phyloP scores from a whole-genome alignment of 2,797 vertebrate genomes.

The Periophthalmus magnuspinnatus region DNA sequence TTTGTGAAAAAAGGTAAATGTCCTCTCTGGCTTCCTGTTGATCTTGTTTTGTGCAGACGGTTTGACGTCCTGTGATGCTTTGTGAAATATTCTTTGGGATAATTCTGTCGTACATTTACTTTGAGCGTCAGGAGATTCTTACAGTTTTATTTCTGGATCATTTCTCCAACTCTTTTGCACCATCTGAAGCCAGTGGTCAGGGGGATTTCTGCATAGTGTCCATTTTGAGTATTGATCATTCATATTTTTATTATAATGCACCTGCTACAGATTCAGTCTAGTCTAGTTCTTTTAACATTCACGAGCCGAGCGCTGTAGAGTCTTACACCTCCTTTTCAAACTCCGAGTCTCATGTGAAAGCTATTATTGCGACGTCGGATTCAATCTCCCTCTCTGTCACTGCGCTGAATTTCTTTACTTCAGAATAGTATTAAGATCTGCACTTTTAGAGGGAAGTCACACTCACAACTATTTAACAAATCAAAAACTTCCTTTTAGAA shows the following conservation, averaged over 20 bases:
- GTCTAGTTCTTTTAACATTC: background rate
- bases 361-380: constrained; percentile 1
- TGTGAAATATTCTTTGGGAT: background rate
- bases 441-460: background rate
- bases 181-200: background rate
- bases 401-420: background rate
- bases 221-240: background rate
- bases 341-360: background rate
- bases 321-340: background rate
- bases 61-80: background rate
- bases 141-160: background rate
- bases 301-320: background rate
- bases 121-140: background rate
- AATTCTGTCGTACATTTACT: no score
- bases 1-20: background rate
- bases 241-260: background rate
- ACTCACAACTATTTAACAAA: background rate
- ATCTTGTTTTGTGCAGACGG: background rate
- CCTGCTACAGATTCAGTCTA: background rate
- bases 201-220: background rate
- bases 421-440: background rate
- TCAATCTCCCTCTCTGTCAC: background rate
- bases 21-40: background rate
- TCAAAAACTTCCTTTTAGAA: background rate
- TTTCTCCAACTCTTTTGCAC: background rate